Percentiles rank a stretch among this genome's conserved stretches.
Evolutionary conservation across 1,140 invertebrate species (phyloP).

Genomic region (Monomorium pharaonis): DNA sequence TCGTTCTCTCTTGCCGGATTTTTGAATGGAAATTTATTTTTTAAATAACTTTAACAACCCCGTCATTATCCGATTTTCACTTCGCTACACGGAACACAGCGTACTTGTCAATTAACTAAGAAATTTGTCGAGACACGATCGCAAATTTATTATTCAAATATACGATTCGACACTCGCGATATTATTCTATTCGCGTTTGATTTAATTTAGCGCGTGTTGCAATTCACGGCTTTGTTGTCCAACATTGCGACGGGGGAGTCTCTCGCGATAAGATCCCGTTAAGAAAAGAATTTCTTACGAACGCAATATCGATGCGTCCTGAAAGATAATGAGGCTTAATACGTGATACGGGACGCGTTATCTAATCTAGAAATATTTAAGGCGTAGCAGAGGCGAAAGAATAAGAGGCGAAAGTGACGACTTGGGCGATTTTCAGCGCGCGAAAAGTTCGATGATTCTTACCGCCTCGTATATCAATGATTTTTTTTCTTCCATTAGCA

Average conservation of each 20-base stretch:
- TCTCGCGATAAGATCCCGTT: neutral
- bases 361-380: slow-evolving; percentile 50
- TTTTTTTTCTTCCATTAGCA: neutral
- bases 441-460: neutral
- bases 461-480: neutral
- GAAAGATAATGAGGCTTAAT: slow-evolving; percentile 53
- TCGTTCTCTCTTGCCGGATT: neutral
- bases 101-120: neutral
- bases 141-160: neutral
- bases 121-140: neutral
- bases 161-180: neutral
- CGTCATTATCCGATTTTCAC: neutral
- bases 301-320: slow-evolving; percentile 12
- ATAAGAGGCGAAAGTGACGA: neutral
- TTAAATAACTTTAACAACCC: neutral
- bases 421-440: slow-evolving; percentile 14
- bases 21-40: neutral
- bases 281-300: slow-evolving; percentile 35
- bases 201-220: slow-evolving; percentile 4
- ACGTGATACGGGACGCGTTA: slow-evolving; percentile 38
- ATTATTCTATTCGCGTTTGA: slow-evolving; percentile 7
- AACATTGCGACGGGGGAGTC: slow-evolving; percentile 3
- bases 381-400: slow-evolving; percentile 30
- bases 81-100: neutral
- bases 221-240: slow-evolving; percentile 32